Conservation (phyloP, 2,113 vertebrate species). For the Climacteris rufus region DNA sequence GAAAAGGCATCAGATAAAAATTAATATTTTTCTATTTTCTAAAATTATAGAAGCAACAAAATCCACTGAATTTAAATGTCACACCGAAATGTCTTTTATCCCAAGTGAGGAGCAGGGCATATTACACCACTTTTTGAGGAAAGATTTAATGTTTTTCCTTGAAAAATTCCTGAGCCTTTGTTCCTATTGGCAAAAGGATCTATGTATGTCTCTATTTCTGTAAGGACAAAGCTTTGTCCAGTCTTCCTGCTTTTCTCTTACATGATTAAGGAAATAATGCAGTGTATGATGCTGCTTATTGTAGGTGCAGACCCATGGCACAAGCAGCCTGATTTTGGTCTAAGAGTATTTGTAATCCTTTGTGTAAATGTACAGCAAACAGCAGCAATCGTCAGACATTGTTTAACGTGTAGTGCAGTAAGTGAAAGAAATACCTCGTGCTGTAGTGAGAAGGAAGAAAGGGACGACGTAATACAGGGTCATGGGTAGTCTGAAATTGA, state of each 20-base stretch:
- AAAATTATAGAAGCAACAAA: background rate
- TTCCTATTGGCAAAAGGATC: background rate
- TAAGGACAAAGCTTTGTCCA: background rate
- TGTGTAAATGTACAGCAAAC: background rate
- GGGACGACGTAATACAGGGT: background rate
- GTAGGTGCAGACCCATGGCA: background rate
- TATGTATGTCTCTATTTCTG: background rate
- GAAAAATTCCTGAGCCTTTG: background rate
- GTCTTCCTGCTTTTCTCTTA: background rate
- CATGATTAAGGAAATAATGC: background rate
- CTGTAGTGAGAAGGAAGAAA: background rate
- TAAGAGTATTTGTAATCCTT: background rate
- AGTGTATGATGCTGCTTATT: background rate
- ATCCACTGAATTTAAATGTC: background rate
- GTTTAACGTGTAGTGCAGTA: background rate
- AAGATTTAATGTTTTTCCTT: background rate
- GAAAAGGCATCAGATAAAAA: background rate
- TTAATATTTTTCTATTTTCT: background rate
- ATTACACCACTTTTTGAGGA: background rate
- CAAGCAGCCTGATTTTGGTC: background rate
- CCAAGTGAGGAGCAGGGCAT: background rate
- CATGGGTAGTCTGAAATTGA: background rate
- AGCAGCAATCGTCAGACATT: background rate
- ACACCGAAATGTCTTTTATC: background rate
- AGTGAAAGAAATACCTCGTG: background rate